A percentile compares a stretch with the other conserved stretches of the same genome.
Conservation (phyloP, 2,113 vertebrate genomes). For the human (Homo sapiens) region DNA sequence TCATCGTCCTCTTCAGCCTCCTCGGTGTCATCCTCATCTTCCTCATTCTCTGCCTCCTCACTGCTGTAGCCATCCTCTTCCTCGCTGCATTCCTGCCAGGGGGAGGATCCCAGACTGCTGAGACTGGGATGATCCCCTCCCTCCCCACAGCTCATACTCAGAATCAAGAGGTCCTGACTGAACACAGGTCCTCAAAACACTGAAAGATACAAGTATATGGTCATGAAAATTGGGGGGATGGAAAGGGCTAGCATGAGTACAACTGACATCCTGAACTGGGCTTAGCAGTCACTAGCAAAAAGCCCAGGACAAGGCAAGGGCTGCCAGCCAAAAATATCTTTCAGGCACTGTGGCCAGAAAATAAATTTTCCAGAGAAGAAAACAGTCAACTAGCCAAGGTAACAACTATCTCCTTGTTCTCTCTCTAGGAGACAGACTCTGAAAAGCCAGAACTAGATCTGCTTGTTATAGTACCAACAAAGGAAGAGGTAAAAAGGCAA, state of each 20-base stretch:
- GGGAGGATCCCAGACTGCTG: constrained; percentile 50
- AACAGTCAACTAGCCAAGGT: constrained; percentile 37
- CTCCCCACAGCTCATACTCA: neutral
- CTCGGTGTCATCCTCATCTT: constrained; percentile 91
- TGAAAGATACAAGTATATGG: constrained; percentile 29
- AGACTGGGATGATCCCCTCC: neutral
- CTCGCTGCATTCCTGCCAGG: constrained; percentile 92
- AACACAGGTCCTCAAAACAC: constrained; percentile 39
- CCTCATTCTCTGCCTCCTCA: constrained; percentile 89
- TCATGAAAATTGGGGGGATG: neutral
- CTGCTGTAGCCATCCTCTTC: constrained; percentile 90
- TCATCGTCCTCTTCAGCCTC: constrained; percentile 91
- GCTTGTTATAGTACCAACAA: constrained; percentile 19
- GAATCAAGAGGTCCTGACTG: constrained; percentile 44
- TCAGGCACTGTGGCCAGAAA: constrained; percentile 12
- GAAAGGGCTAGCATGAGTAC: neutral
- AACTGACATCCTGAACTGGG: constrained; percentile 31
- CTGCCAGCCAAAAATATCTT: constrained; percentile 6
- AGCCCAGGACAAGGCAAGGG: constrained; percentile 8
- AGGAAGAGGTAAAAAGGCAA: constrained; percentile 43
- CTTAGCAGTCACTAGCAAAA: constrained; percentile 8
- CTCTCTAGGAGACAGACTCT: constrained; percentile 49
- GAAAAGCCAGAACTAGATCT: constrained; percentile 51
- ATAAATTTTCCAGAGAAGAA: constrained; percentile 32
- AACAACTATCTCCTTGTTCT: constrained; percentile 29